Evolutionary conservation across 2,888 invertebrate genomes (phyloP), one percentile per base, ranked within the genome.

Genomic region (Thera obeliscata): DNA sequence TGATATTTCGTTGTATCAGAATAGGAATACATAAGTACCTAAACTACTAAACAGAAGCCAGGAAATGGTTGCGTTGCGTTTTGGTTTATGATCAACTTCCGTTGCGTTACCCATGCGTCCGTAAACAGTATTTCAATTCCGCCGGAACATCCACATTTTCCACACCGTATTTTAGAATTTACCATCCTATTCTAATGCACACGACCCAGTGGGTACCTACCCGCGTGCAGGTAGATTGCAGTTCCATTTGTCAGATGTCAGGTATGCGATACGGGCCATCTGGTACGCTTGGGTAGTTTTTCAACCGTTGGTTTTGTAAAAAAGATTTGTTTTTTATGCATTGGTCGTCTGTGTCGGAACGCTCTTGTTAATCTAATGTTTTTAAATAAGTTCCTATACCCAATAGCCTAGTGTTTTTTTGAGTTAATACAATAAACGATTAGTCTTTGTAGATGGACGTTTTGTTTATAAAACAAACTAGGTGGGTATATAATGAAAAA

Each of bases 161-260:
- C 41, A 49, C 38, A 65, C 60, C 56, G 43, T 46, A 56, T 63
- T 60, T 48, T 55, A 46, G 49, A 61, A 52, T 57, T 61, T 57
- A 55, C 38, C 61, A 43, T 57, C 38, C 22, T 61, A 43, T 64
- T 56, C 62, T 49, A 60, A 59, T 58, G 41, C 35, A 57, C 11
- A 64, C 41, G 36, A 57, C 52, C 52, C 52, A 52, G 52, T 9
- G 52, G 3, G 41, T 61, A 60, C 11, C 12, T 41, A 41, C 2
- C 50, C 52, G 3, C 36, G 56, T 59, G 61, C 64, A 68, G 43
- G 63, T 64, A 64, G 64, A 65, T 65, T 66, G 69, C 63, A 69
- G 66, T 50, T 50, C 65, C 69, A 69, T 69, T 69, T 63, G 63
- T 66, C 60, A 63, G 52, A 56, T 66, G 66, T 69, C 63, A 60